phyloP scores from a whole-genome alignment of 1,140 invertebrate genomes.

The Sweltsa coloradensis region DNA sequence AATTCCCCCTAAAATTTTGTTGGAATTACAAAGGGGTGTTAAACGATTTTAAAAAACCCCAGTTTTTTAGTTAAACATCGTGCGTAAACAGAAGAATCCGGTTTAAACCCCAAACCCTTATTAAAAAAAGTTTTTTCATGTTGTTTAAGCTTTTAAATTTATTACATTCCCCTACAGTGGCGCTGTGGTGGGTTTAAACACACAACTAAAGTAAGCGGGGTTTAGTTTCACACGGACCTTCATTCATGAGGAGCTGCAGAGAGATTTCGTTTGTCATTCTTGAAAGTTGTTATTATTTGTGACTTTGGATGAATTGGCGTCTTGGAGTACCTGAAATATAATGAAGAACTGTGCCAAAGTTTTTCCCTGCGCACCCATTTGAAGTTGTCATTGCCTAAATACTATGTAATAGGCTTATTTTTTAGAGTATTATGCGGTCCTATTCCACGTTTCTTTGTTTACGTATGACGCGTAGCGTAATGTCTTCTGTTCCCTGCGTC shows the following conservation, averaged over 20 bases:
- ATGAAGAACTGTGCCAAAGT: conserved; percentile 4
- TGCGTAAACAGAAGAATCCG: no score
- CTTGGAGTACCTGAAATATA: conserved; percentile 3
- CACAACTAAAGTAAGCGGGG: no score
- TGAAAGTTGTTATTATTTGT: conserved; percentile 6
- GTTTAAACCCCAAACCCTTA: no score
- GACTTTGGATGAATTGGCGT: conserved; percentile 1
- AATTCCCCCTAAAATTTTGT: no score
- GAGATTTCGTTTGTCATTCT: conserved; percentile 2
- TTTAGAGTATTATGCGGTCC: conserved; percentile 12
- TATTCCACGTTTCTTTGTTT: conserved; percentile 2
- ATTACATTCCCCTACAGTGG: no score
- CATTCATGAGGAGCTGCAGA: conserved; percentile 7
- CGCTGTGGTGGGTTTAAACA: no score
- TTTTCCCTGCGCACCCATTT: conserved; percentile 1
- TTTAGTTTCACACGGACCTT: not conserved
- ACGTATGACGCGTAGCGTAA: no score
- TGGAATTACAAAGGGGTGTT: no score
- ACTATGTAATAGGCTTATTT: conserved; percentile 13
- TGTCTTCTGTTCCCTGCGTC: conserved; percentile 5
- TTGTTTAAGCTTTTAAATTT: no score
- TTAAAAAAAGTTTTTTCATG: no score
- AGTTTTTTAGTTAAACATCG: no score
- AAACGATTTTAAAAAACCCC: no score
- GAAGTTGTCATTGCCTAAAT: conserved; percentile 14